Evolutionary conservation across 2,797 vertebrate species (phyloP).

Genomic region (Amphiprion clarkii): DNA sequence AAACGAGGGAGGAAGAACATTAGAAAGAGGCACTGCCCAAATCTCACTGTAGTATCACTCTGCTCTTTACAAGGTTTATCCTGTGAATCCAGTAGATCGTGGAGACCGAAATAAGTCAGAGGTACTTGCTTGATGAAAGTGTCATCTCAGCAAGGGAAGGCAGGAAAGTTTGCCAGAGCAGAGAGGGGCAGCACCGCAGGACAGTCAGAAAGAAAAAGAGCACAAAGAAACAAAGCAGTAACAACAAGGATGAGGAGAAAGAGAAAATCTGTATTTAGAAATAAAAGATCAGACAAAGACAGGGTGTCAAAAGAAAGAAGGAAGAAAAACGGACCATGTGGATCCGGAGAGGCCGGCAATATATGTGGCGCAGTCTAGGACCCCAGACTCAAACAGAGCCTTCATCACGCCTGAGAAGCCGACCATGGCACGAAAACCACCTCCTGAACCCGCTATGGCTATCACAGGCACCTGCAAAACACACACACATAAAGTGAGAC

Average conservation of each 20-base stretch:
- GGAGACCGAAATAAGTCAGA: slow-evolving; percentile 47
- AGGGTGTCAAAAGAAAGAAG: not conserved
- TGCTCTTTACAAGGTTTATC: not conserved
- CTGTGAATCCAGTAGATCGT: slow-evolving; percentile 23
- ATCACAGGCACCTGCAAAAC: slow-evolving; percentile 92
- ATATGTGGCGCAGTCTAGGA: slow-evolving; percentile 95
- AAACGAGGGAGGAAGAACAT: not conserved
- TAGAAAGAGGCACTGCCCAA: not conserved
- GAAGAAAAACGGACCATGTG: slow-evolving; percentile 89
- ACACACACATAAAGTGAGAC: slow-evolving; percentile 21
- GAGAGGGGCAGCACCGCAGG: slow-evolving; percentile 9
- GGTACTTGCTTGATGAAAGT: slow-evolving; percentile 30
- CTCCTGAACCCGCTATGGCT: slow-evolving; percentile 95
- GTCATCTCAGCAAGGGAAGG: slow-evolving; percentile 40
- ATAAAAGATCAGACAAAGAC: not conserved
- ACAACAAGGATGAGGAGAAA: slow-evolving; percentile 1
- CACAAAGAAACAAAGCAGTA: not conserved
- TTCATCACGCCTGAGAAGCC: slow-evolving; percentile 98
- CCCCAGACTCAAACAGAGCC: slow-evolving; percentile 93
- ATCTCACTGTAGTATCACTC: not conserved
- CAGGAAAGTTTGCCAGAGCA: slow-evolving; percentile 37
- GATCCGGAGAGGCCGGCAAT: slow-evolving; percentile 96
- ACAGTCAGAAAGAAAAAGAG: slow-evolving; percentile 9
- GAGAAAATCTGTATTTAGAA: not conserved
- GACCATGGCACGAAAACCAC: slow-evolving; percentile 97